Conservation (phyloP, 2,797 vertebrate species). For the Nannoperca australis region DNA sequence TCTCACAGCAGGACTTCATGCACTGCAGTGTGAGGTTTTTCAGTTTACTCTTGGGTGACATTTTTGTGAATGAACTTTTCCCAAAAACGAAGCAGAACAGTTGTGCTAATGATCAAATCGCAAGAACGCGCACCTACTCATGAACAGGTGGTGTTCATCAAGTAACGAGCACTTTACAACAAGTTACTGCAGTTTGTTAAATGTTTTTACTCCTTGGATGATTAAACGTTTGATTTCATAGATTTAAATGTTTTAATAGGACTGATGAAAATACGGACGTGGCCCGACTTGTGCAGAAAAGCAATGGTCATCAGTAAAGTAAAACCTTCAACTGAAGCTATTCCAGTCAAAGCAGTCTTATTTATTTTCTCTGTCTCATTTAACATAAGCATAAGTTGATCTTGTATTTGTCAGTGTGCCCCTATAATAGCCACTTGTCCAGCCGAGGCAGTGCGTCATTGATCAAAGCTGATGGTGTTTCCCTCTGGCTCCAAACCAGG, state of each 20-base stretch:
- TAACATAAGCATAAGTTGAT: conserved; percentile 44
- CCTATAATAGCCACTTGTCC: conserved; percentile 61
- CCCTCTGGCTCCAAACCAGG: conserved; percentile 36
- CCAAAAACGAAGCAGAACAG: background rate
- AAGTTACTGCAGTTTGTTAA: conserved; percentile 3
- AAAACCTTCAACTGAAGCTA: background rate
- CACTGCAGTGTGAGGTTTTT: background rate
- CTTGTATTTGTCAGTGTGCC: conserved; percentile 37
- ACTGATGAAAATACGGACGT: background rate
- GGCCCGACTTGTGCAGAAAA: background rate
- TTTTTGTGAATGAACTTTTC: conserved; percentile 2
- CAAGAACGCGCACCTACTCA: background rate
- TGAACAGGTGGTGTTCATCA: background rate
- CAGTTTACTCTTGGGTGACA: background rate
- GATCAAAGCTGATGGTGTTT: conserved; percentile 64
- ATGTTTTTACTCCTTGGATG: conserved; percentile 24
- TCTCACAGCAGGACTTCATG: background rate
- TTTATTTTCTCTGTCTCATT: conserved; percentile 31
- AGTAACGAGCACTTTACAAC: background rate
- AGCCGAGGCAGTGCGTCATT: conserved; percentile 39
- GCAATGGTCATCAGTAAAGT: background rate
- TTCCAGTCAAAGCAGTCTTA: background rate
- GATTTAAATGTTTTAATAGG: conserved; percentile 9
- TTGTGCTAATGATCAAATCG: background rate
- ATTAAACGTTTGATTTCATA: conserved; percentile 25